Base-by-base conservation (phyloP, 2,113 vertebrate genomes). In the Lasiurus borealis region DNA sequence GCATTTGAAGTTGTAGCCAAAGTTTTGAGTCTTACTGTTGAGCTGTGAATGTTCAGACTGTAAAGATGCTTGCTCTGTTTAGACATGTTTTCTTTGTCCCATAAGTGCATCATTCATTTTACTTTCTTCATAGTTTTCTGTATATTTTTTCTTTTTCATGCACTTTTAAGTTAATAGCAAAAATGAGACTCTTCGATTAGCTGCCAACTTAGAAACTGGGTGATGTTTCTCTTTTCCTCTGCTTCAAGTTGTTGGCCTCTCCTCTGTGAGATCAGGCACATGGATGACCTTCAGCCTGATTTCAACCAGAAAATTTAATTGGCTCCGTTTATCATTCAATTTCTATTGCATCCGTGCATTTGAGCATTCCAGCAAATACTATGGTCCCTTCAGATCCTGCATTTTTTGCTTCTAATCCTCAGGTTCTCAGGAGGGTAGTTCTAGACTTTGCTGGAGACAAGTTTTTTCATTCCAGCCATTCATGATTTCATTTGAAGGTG, bases 271-370 rank as follows among this genome's bases (percentile, higher is more conserved):
- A 66, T 1, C 2, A 0, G 48, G 34, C 14, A 1, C 0, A 2
- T 1, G 21, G 1, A 2, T 1, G 10, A 15, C 3, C 29, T 54
- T 85, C 25, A 0, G 23, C 1, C 0, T 2, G 34, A 8, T 18
- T 62, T 40, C 6, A 0, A 27, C 8, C 15, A 15, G n/a, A 69
- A 78, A 5, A 7, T 31, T 54, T 6, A 31, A 9, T 0, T 2
- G 81, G 50, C 19, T 82, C 27, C 3, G 4, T 50, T 8, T 16
- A 1, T 36, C 14, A 3, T 4, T 27, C 27, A 7, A 73, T 46
- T 21, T 6, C 19, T 5, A 19, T 31, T 1, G 11, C 11, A 11
- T 40, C 4, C 16, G 0, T 1, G 0, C 1, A 0, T 69, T 14
- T 2, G 8, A 23, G 29, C 1, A 10, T 34, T 5, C 66, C 46